Base-by-base conservation (phyloP, 1,140 invertebrate genomes). In the Trachelipus rathkii region DNA sequence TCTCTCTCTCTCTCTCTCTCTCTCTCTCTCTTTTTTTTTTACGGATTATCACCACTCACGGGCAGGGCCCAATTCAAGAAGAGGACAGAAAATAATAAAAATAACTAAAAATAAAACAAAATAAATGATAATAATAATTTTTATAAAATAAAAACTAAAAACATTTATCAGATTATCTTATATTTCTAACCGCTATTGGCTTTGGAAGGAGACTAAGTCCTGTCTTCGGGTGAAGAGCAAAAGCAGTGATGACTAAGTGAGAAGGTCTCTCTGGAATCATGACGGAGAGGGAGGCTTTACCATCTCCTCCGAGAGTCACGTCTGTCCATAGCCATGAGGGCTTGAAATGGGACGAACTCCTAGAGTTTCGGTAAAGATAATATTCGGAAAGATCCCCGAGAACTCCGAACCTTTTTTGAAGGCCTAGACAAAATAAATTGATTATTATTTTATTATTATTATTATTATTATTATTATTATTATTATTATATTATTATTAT, bases 161-260 rank as follows among this genome's bases (percentile, higher is more conserved):
- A n/a, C n/a, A n/a, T n/a, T n/a, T n/a, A n/a, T 6, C 33, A 33
- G 33, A 33, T 3, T 33, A 3, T 33, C 33, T 3, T 33, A 33
- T 33, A 3, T 1, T 33, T 33, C 86, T 84, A 85, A 92, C 91
- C 82, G 91, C 90, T 15, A 95, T 87, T 0, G 94, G 91, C 71
- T 87, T 88, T 10, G 88, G 87, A 43, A 96, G 84, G 89, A 98
- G 92, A 11, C 95, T 95, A 78, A 97, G 92, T 0, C 96, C 96
- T 66, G 88, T 86, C 0, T 89, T 89, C 7, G 91, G 91, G 82
- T 94, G 96, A 85, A 98, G 92, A 77, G 93, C 92, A 83, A 97
- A 94, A 0, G 92, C 94, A 23, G 93, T 94, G 7, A 98, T 89
- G 87, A 97, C 94, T 95, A 95, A 97, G 79, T 93, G 91, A 0